Percentiles rank a stretch among this genome's conserved stretches.
Evolutionary conservation across 1,140 invertebrate species (phyloP).

Genomic region (Hycleus cichorii): DNA sequence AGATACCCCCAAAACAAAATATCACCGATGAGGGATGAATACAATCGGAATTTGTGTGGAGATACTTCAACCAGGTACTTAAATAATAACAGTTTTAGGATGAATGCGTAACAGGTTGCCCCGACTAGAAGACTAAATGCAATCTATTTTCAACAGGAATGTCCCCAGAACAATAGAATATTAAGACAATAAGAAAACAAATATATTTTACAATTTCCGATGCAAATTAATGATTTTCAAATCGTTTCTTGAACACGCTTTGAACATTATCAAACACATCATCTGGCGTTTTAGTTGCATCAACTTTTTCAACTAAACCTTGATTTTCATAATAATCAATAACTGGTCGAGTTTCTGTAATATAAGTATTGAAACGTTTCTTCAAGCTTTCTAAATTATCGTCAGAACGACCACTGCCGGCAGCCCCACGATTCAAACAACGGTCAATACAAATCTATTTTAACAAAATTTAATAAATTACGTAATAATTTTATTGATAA

Average conservation of each 20-base stretch:
- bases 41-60: too few relatives aligned
- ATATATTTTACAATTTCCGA: too few relatives aligned
- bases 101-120: too few relatives aligned
- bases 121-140: too few relatives aligned
- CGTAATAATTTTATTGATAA: neutral
- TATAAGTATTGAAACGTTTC: constrained; percentile 87
- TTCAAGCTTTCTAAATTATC: constrained; percentile 89
- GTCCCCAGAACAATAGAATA: too few relatives aligned
- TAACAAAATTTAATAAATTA: neutral
- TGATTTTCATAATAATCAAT: constrained; percentile 74
- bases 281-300: constrained; percentile 60
- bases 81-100: too few relatives aligned
- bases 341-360: constrained; percentile 88
- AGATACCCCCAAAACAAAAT: too few relatives aligned
- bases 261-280: constrained; percentile 50
- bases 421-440: constrained; percentile 77
- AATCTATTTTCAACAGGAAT: too few relatives aligned
- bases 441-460: constrained; percentile 65
- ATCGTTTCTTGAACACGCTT: constrained; percentile 20
- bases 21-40: too few relatives aligned
- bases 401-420: constrained; percentile 86
- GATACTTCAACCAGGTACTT: too few relatives aligned
- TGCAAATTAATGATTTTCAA: too few relatives aligned
- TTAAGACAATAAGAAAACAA: too few relatives aligned
- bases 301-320: constrained; percentile 70